Evolutionary conservation across 2,888 invertebrate species (phyloP).

Genomic region (Mimas tiliae): DNA sequence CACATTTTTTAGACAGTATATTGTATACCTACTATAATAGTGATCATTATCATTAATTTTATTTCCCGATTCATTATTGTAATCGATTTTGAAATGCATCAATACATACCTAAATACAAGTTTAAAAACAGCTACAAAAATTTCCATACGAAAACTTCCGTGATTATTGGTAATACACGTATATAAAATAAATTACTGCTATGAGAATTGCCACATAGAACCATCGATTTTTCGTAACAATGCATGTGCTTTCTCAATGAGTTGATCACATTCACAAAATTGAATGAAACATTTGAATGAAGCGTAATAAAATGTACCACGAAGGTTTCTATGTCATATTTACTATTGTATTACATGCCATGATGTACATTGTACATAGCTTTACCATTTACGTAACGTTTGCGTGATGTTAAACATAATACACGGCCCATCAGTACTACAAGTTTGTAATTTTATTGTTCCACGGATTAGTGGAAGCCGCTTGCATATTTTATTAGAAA

Average conservation of each 20-base stretch:
- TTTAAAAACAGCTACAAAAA: too few relatives aligned
- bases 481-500: not conserved
- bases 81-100: too few relatives aligned
- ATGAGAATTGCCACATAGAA: too few relatives aligned
- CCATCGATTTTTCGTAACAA: not conserved
- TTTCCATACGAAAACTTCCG: too few relatives aligned
- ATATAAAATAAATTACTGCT: too few relatives aligned
- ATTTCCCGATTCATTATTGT: too few relatives aligned
- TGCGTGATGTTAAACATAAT: constrained; percentile 9
- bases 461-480: not conserved
- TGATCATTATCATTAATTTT: too few relatives aligned
- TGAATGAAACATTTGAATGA: not conserved
- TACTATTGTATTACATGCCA: not conserved
- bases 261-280: not conserved
- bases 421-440: not conserved
- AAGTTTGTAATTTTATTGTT: not conserved
- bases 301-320: not conserved
- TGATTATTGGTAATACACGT: too few relatives aligned
- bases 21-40: too few relatives aligned
- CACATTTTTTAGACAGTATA: too few relatives aligned
- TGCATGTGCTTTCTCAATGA: not conserved
- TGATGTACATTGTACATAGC: not conserved
- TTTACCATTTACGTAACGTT: constrained; percentile 4
- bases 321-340: not conserved
- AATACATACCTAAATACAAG: too few relatives aligned